Base-by-base conservation (phyloP, 1,140 invertebrate genomes). In the Drosophila bocki region DNA sequence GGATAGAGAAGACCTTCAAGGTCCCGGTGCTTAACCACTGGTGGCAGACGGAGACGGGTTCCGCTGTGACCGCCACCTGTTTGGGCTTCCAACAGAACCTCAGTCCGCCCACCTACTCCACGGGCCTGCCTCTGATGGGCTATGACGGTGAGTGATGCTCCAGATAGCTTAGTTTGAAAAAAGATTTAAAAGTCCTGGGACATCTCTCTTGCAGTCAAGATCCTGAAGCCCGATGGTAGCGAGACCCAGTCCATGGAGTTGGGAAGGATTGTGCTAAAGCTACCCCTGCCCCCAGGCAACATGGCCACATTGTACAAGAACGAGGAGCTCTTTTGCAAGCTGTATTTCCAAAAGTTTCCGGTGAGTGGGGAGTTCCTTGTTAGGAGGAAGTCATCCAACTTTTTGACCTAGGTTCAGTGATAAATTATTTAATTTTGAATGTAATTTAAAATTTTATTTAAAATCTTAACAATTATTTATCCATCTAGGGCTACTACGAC, bases 21-120 rank as follows among this genome's bases (percentile, higher is more conserved):
- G 97, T 97, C 3, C 97, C 98, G 0, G 95, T 98, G 9, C 88
- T 98, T 19, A 98, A 99, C 92, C 96, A 99, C 91, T 99, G 98
- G 98, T 99, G 98, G 98, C 98, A 99, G 93, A 98, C 91, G 42
- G 98, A 99, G 93, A 97, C 97, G 0, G 98, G 98, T 0, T 97
- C 97, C 71, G 95, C 97, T 0, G 97, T 99, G 13, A 98, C 97
- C 0, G 96, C 97, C 0, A 95, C 96, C 1, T 98, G 97, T 92
- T 80, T 97, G 12, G 97, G 97, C 5, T 94, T 97, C 9, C 95
- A 95, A 7, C 95, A 93, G 32, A 93, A 57, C 62, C 81, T 93
- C 29, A 94, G 94, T 70, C 95, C 96, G 3, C 95, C 95, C 7
- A 95, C 95, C 64, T 95, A 95, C 71, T 95, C 95, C 7, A 95